Evolutionary conservation across 2,888 invertebrate genomes (phyloP), one percentile per base, ranked within the genome.

Genomic region (Tenthredo notha): DNA sequence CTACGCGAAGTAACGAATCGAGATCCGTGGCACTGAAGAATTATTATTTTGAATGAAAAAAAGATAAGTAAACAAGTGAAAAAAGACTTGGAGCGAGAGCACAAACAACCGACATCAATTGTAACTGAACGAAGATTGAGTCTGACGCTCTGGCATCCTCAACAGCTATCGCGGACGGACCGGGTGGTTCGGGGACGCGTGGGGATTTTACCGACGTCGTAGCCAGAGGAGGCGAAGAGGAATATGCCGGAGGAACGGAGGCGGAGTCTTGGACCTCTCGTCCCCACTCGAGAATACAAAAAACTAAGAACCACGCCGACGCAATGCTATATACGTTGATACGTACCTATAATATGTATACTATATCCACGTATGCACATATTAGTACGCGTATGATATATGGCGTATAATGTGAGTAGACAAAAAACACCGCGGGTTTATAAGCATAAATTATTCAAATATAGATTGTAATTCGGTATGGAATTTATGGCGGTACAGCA

Each of bases 71-170:
- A n/a, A 25, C 40, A 25, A 29, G 9, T 21, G 25, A 61, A 43
- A 50, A 80, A 80, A 21, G 33, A 47, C 67, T 70, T 43, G 50
- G 70, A 82, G 47, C 65, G 43, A 10, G 65, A 83, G 50, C 33
- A 25, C 65, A 83, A 83, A 83, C 83, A 84, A 86, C 88, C 87
- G 88, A 87, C 87, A 86, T 85, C 86, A 88, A 88, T 88, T 87
- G 88, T 89, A 87, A 91, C 87, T 87, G 88, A 89, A 87, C 84
- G 88, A 88, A 89, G 89, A 90, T 90, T 90, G 90, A 90, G 87
- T 88, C 89, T 86, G 88, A 82, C 10, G 83, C 67, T 43, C 29
- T 37, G 67, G 65, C 5, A 67, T 58, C 61, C 83, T 25, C 83
- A 18, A 67, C 83, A 18, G 47, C 47, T 40, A 83, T 29, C 80